Percentiles rank a stretch among this genome's conserved stretches.
These are phyloP conservation scores for Clangula hyemalis DNA, from an alignment of 2,797 vertebrate genomes.

Conservation along the genomic window DNA sequence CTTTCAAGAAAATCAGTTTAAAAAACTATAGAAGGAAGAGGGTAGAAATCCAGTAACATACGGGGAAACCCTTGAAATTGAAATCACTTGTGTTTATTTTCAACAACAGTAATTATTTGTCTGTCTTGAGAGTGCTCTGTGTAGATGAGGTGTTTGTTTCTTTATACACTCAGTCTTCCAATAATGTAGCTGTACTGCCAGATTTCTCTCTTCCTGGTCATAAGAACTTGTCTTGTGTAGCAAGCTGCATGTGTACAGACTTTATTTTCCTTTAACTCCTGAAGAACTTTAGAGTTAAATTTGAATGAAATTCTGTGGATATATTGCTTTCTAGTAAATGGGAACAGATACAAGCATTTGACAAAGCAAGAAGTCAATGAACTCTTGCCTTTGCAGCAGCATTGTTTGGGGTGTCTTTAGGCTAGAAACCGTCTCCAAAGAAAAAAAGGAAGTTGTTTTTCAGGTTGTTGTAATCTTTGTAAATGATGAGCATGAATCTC, in stretches of 20 bases:
- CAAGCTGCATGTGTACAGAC: neutral
- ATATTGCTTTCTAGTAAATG: neutral
- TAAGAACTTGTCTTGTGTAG: neutral
- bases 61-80: neutral
- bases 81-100: conserved; percentile 5
- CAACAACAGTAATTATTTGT: neutral
- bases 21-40: neutral
- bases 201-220: neutral
- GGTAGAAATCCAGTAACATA: neutral
- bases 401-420: neutral
- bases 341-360: neutral
- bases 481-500: neutral
- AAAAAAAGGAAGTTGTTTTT: neutral
- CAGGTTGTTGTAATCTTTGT: neutral
- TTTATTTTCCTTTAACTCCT: neutral
- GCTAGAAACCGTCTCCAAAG: neutral
- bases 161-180: neutral
- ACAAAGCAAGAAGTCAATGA: neutral
- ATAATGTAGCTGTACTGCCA: neutral
- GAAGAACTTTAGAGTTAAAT: neutral
- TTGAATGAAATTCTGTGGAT: neutral
- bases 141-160: neutral
- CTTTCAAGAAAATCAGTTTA: neutral
- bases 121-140: neutral
- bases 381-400: neutral